Conservation (phyloP, 2,888 invertebrate genomes). For the Epirrita christyi region DNA sequence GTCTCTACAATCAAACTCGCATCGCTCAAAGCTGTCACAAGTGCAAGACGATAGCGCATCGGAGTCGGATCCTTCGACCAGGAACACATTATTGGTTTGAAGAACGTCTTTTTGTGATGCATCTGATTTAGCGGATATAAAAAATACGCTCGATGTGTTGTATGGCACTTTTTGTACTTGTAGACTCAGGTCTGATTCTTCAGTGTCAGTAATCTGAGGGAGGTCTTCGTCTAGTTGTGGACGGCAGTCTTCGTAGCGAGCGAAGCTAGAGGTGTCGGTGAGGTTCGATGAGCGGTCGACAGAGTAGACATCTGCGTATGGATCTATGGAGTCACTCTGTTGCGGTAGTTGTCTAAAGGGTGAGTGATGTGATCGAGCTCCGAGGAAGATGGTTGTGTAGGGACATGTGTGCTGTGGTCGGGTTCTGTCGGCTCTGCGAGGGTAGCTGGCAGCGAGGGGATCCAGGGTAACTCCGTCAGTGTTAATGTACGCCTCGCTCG, state of each 20-base stretch:
- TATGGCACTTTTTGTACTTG: constrained; percentile 79
- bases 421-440: constrained; percentile 80
- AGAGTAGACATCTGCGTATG: constrained; percentile 73
- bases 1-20: constrained; percentile 83
- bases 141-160: constrained; percentile 71
- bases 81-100: constrained; percentile 62
- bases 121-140: constrained; percentile 68
- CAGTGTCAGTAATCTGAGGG: constrained; percentile 54
- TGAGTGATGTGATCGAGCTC: constrained; percentile 62
- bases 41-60: constrained; percentile 83
- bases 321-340: constrained; percentile 73
- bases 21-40: constrained; percentile 82
- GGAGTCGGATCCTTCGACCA: constrained; percentile 74
- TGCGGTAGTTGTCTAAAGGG: constrained; percentile 63
- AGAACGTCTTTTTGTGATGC: constrained; percentile 56
- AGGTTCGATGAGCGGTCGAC: constrained; percentile 79
- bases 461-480: constrained; percentile 63
- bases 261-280: constrained; percentile 80
- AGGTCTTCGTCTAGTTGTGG: constrained; percentile 60
- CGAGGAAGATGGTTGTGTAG: constrained; percentile 77
- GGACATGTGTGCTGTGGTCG: constrained; percentile 78
- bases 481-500: constrained; percentile 79
- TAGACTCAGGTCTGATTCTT: constrained; percentile 54
- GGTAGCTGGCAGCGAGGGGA: constrained; percentile 78
- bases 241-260: constrained; percentile 77